These are phyloP conservation scores for Spicauda simplicius DNA, from an alignment of 2,888 invertebrate species.

Conservation along the genomic window DNA sequence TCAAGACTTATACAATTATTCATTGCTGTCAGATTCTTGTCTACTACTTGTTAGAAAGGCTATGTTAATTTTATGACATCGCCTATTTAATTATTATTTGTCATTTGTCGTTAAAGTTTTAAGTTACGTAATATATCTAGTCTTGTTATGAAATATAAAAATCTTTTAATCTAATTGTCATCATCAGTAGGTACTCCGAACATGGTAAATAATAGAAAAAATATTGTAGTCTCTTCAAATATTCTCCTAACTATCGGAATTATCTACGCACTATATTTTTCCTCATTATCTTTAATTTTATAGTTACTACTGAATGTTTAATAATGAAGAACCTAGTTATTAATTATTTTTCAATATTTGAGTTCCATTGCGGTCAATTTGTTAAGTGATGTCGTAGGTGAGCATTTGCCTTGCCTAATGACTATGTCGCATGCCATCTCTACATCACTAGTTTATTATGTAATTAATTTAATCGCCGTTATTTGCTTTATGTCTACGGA, in stretches of 20 bases:
- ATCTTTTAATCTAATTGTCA: too few relatives aligned
- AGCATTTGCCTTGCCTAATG: slow-evolving; percentile 68
- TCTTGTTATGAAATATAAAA: too few relatives aligned
- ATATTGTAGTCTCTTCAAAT: too few relatives aligned
- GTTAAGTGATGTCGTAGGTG: slow-evolving; percentile 70
- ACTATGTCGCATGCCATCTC: slow-evolving; percentile 67
- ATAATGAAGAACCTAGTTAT: neutral
- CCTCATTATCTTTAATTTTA: too few relatives aligned
- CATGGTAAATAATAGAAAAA: too few relatives aligned
- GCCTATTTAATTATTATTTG: neutral
- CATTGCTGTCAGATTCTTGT: slow-evolving; percentile 11
- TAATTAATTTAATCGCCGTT: slow-evolving; percentile 6
- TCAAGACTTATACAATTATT: slow-evolving; percentile 18
- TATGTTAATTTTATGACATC: neutral
- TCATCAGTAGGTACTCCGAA: too few relatives aligned
- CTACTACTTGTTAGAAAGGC: neutral
- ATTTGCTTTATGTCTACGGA: slow-evolving; percentile 8
- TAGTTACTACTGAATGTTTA: neutral
- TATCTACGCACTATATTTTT: too few relatives aligned
- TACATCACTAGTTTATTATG: slow-evolving; percentile 27
- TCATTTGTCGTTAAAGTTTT: too few relatives aligned
- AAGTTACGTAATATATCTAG: too few relatives aligned
- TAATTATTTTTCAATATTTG: slow-evolving; percentile 45
- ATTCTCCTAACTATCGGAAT: too few relatives aligned
- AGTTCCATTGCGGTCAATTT: slow-evolving; percentile 63